These are phyloP conservation scores for Chorisops tibialis DNA, from an alignment of 2,888 invertebrate genomes.

Conservation along the genomic window DNA sequence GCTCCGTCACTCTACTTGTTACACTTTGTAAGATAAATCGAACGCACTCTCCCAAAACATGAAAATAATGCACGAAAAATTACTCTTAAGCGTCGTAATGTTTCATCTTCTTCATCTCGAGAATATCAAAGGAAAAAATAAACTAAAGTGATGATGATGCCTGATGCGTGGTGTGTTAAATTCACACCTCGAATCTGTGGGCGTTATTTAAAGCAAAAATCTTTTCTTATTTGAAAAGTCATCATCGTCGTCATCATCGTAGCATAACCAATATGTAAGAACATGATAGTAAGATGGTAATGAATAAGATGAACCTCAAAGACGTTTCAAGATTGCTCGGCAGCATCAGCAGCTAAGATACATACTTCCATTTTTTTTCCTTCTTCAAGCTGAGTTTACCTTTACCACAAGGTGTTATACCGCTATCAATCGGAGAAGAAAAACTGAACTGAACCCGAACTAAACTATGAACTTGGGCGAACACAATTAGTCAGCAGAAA, in stretches of 20 bases:
- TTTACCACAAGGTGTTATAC: too few species aligned
- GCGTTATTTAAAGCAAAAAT: slow-evolving; percentile 23
- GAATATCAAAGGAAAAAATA: neutral
- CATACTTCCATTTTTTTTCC: too few species aligned
- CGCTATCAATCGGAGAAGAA: too few species aligned
- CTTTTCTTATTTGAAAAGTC: slow-evolving; percentile 12
- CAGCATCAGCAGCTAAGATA: too few species aligned
- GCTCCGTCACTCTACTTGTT: slow-evolving; percentile 22
- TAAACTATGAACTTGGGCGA: too few species aligned
- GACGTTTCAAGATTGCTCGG: too few species aligned
- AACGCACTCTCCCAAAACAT: slow-evolving; percentile 8
- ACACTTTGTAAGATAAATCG: slow-evolving; percentile 12
- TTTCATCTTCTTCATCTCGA: slow-evolving; percentile 12
- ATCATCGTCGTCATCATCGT: slow-evolving; percentile 2
- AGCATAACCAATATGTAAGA: too few species aligned
- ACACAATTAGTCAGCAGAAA: slow-evolving; percentile 8
- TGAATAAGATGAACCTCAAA: too few species aligned
- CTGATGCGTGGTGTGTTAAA: neutral
- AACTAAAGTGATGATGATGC: too few species aligned
- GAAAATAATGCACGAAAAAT: neutral
- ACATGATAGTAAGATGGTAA: too few species aligned
- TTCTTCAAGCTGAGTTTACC: too few species aligned
- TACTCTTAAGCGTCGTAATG: slow-evolving; percentile 6
- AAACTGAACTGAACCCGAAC: too few species aligned
- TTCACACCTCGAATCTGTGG: slow-evolving; percentile 22